Evolutionary conservation across 1,140 invertebrate species (phyloP).

Genomic region (Stegodyphus dumicola): DNA sequence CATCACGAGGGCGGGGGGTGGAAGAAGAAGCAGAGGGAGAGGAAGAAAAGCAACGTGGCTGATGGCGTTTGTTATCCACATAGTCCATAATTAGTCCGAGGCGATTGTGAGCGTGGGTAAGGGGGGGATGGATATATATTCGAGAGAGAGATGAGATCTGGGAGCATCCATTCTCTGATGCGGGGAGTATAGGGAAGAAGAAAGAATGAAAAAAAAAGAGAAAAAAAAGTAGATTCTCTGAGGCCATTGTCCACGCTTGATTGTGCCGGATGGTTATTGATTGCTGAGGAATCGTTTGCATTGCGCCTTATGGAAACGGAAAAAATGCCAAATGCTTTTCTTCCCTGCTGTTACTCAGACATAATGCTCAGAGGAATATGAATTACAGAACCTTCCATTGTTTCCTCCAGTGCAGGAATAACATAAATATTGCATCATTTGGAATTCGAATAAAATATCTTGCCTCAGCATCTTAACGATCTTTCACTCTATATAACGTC

Average conservation of each 20-base stretch:
- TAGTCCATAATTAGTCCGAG: constrained; percentile 58
- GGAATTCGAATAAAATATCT: too few species aligned
- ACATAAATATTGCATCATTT: too few species aligned
- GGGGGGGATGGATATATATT: constrained; percentile 20
- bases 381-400: too few species aligned
- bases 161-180: constrained; percentile 45
- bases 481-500: too few species aligned
- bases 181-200: constrained; percentile 31
- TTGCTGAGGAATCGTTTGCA: constrained; percentile 48
- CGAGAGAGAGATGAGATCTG: constrained; percentile 49
- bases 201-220: constrained; percentile 20
- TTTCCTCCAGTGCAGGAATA: too few species aligned
- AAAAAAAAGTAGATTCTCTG: constrained; percentile 12
- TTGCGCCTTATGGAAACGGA: constrained; percentile 17
- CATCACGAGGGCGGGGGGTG: constrained; percentile 28
- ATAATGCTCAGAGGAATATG: too few species aligned
- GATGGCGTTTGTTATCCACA: constrained; percentile 59
- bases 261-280: constrained; percentile 57
- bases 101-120: constrained; percentile 36
- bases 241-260: constrained; percentile 58
- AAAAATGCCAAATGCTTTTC: background rate
- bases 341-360: too few species aligned
- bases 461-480: too few species aligned
- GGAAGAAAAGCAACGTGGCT: constrained; percentile 58
- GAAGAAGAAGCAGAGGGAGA: background rate